phyloP scores from a whole-genome alignment of 2,797 vertebrate species.

The Dendrocincla fuliginosa region DNA sequence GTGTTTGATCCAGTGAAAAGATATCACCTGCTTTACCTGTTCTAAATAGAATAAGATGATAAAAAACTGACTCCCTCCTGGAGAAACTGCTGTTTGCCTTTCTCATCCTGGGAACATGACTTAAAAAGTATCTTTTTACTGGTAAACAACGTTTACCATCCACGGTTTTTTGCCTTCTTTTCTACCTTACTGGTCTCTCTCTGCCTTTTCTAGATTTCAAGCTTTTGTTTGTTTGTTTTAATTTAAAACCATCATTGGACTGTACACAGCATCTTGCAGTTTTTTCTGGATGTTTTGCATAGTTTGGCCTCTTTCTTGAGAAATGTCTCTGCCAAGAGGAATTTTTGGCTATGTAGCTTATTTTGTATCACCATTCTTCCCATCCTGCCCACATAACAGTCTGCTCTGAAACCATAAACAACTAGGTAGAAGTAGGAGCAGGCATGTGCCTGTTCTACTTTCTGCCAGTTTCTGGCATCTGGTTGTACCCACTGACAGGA shows the following conservation, averaged over 20 bases:
- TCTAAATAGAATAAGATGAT: neutral
- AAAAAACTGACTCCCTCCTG: conserved; percentile 4
- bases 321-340: neutral
- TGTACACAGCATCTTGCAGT: neutral
- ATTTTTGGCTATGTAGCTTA: neutral
- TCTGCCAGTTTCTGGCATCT: neutral
- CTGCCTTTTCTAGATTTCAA: neutral
- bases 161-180: neutral
- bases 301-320: neutral
- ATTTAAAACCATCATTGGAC: neutral
- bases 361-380: neutral
- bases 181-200: neutral
- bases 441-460: neutral
- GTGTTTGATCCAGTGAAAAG: neutral
- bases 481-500: neutral
- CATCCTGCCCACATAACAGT: neutral
- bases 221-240: neutral
- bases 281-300: conserved; percentile 3
- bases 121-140: neutral
- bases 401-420: conserved; percentile 6
- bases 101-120: neutral
- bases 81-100: neutral
- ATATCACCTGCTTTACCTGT: neutral
- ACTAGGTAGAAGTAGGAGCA: neutral
- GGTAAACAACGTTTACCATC: neutral